Evolutionary conservation across 2,797 vertebrate species (phyloP), one percentile per base, ranked within the genome.

Genomic region (Allobates femoralis): DNA sequence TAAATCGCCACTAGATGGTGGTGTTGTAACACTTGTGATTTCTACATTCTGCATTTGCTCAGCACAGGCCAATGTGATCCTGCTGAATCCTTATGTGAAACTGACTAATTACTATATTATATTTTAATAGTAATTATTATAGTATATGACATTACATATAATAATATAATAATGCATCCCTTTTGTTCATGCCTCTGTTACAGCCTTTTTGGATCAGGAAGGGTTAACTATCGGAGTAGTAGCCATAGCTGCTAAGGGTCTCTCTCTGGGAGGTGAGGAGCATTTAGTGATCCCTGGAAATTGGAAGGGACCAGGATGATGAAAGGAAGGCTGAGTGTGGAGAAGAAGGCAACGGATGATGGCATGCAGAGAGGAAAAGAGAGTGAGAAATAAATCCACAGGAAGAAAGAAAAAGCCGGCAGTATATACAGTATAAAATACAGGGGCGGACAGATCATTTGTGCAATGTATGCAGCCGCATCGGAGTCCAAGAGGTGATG

Each of bases 1-100:
- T 4, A 8, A 16, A 6, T 18, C 15, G 3, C 15, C 85, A 28
- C 30, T 62, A 86, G 85, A 82, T 86, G 85, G 85, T 10, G 79
- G 46, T 55, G 30, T 67, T 76, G 55, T 19, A 37, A 55, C 58
- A 86, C 62, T 3, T 66, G 0, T 64, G 4, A 37, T 30, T 16
- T 46, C 10, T 15, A 69, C n/a, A n/a, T n/a, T n/a, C n/a, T n/a
- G n/a, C n/a, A 69, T 6, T 3, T 34, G 26, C 26, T 77, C 21
- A 53, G 37, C 41, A 34, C 5, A 32, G 15, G 32, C 66, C 18
- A 41, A 41, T 41, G 7, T 18, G 4, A 0, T 41, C 34, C 37
- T 46, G 66, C 66, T 21, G 66, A 19, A 23, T 69, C 18, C 12
- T 32, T 34, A 37, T 37, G 23, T 21, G 8, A 23, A 71, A 71